phyloP scores from a whole-genome alignment of 2,113 vertebrate genomes.

The Colius striatus region DNA sequence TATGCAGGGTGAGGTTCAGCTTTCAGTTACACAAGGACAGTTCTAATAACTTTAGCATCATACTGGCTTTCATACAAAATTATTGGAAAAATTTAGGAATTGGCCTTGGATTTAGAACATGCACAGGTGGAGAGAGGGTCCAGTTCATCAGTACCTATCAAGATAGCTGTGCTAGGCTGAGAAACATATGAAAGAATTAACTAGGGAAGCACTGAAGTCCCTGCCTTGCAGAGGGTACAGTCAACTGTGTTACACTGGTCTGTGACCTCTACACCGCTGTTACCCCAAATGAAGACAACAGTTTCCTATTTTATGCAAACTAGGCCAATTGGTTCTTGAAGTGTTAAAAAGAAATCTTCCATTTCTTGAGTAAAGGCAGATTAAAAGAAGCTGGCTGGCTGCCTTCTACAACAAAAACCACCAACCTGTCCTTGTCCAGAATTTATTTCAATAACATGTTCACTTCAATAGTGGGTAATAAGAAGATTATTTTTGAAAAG shows the following conservation, averaged over 20 bases:
- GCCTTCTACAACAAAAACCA: neutral
- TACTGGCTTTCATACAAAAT: neutral
- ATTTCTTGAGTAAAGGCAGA: neutral
- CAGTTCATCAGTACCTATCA: neutral
- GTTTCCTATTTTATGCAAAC: neutral
- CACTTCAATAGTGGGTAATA: neutral
- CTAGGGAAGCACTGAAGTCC: neutral
- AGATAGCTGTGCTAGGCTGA: neutral
- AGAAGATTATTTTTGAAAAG: slow-evolving; percentile 44
- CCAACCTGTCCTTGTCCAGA: slow-evolving; percentile 7
- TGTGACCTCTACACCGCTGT: neutral
- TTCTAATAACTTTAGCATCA: neutral
- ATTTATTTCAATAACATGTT: slow-evolving; percentile 5
- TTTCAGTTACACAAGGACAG: neutral
- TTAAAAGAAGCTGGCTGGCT: neutral
- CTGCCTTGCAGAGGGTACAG: neutral
- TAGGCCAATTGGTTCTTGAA: neutral
- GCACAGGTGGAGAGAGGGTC: neutral
- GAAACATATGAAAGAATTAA: neutral
- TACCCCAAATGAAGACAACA: neutral
- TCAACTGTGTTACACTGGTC: neutral
- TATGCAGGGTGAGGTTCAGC: neutral
- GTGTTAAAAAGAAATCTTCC: neutral
- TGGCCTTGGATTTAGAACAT: neutral
- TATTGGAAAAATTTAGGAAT: neutral